Conservation (phyloP, 2,113 vertebrate species). For the Urocynchramus pylzowi region DNA sequence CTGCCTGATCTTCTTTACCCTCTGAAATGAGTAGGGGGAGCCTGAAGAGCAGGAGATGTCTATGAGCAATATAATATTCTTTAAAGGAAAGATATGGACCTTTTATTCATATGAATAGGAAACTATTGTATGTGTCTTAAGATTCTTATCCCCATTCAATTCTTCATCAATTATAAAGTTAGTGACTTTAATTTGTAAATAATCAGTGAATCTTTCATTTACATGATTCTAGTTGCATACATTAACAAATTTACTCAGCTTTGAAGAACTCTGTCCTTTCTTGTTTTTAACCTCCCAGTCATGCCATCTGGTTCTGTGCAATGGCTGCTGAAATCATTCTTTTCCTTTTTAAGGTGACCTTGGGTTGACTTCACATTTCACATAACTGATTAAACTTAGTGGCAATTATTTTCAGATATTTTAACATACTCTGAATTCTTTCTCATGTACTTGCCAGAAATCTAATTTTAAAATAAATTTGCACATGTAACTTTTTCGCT, state of each 20-base stretch:
- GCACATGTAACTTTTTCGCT: background rate
- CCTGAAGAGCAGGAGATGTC: background rate
- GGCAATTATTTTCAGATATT: constrained; percentile 26
- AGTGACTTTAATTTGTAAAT: background rate
- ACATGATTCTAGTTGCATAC: background rate
- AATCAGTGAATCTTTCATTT: background rate
- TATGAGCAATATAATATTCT: background rate
- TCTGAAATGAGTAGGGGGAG: background rate
- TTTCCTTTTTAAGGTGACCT: constrained; percentile 30
- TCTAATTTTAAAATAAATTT: constrained; percentile 32
- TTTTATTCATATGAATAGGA: background rate
- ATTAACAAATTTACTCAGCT: background rate
- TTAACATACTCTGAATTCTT: background rate
- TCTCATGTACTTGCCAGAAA: background rate
- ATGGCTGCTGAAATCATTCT: background rate
- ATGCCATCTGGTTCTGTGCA: background rate
- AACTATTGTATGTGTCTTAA: background rate
- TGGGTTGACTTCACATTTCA: constrained; percentile 9
- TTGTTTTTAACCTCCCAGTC: background rate
- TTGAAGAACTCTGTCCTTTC: background rate
- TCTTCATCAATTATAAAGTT: background rate
- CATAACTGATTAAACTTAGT: constrained; percentile 34
- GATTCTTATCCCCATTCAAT: background rate
- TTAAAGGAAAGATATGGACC: background rate
- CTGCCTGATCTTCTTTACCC: background rate